Percentiles rank a stretch among this genome's conserved stretches.
Evolutionary conservation across 2,113 vertebrate genomes (phyloP).

Genomic region (Motacilla alba): DNA sequence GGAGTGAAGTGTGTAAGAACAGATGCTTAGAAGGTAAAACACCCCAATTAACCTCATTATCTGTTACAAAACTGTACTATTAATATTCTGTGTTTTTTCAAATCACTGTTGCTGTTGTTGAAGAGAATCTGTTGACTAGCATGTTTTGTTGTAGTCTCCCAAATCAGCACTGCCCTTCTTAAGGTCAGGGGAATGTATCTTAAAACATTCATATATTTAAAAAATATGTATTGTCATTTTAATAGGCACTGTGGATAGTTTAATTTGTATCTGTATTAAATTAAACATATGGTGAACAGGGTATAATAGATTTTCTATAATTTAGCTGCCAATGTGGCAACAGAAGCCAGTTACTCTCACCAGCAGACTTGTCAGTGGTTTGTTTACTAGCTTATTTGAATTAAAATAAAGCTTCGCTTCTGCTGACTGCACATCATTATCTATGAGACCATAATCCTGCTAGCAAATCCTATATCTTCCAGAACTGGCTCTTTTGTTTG

Average conservation of each 20-base stretch:
- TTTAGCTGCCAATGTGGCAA: constrained; percentile 80
- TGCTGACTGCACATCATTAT: constrained; percentile 95
- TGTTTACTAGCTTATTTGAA: constrained; percentile 99
- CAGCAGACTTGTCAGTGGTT: constrained; percentile 87
- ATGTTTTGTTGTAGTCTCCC: constrained; percentile 49
- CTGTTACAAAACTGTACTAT: constrained; percentile 46
- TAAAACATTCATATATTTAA: constrained; percentile 71
- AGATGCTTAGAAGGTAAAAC: constrained; percentile 49
- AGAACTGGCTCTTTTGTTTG: constrained; percentile 99
- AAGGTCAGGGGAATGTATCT: constrained; percentile 67
- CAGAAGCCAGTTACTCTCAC: constrained; percentile 81
- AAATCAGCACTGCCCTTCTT: constrained; percentile 61
- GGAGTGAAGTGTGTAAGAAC: constrained; percentile 62
- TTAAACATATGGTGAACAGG: constrained; percentile 80
- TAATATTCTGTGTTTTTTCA: constrained; percentile 32
- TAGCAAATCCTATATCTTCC: constrained; percentile 92
- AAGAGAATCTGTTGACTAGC: constrained; percentile 61
- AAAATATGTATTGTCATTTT: constrained; percentile 76
- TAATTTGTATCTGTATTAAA: constrained; percentile 84
- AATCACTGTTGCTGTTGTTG: constrained; percentile 56
- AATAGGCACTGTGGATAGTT: constrained; percentile 75
- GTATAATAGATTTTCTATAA: constrained; percentile 85
- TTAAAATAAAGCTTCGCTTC: constrained; percentile 97
- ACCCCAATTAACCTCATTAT: constrained; percentile 76
- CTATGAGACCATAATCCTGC: constrained; percentile 91